Base-by-base conservation (phyloP, 2,113 vertebrate genomes). In the Triplophysa siluroides region DNA sequence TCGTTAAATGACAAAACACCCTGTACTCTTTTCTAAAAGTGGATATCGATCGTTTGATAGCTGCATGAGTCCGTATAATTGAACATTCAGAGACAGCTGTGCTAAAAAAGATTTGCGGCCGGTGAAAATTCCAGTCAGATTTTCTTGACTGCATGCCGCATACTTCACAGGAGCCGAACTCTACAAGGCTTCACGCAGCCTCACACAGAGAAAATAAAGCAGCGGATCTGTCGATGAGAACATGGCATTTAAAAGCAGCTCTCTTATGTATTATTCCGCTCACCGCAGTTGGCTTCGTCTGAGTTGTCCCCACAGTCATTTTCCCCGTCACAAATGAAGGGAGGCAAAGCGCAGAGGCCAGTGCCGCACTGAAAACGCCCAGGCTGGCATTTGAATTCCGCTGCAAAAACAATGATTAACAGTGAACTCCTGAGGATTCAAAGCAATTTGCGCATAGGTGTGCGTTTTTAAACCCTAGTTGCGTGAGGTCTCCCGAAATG, bases 261-360 rank as follows among this genome's bases (percentile, higher is more conserved):
- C 66, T 62, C 21, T 33, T 70, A 23, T 23, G 16, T 66, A 3
- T 13, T 33, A 29, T 38, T 65, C 12, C 76, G 86, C 94, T 84
- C 86, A 99, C 97, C 96, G 72, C 98, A 99, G 90, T 99, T 98
- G 29, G 97, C 92, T 79, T 99, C 98, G 78, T 99, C 98, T 1
- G 98, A 99, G 86, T 98, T 98, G 90, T 99, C 97, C 10, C 98
- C 98, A 83, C 98, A 99, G 66, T 99, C 98, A 3, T 99, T 99
- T 77, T 99, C 97, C 82, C 98, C 98, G 79, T 99, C 98, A 83
- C 98, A 99, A 88, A 99, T 98, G 86, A 99, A 99, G 9, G 98
- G 97, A 29, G 98, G 97, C 10, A 98, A 94, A 29, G 96, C 97
- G 84, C 98, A 99, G 58, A 99, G 96, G 62, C 97, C 97, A 13